These are phyloP conservation scores for Philereme vetulata DNA, from an alignment of 2,888 invertebrate species.

Conservation along the genomic window DNA sequence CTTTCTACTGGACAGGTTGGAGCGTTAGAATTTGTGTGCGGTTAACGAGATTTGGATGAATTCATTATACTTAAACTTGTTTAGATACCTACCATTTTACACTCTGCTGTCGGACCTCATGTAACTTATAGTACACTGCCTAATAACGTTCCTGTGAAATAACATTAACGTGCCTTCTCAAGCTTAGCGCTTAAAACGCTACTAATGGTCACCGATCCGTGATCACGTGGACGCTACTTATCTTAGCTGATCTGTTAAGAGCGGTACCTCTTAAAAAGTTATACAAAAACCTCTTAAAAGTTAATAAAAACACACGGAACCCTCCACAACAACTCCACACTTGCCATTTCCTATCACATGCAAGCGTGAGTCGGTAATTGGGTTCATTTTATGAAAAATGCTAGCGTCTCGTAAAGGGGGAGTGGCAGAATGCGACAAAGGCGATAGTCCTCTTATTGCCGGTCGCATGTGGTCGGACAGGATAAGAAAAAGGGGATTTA, in stretches of 20 bases:
- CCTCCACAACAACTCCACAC: not conserved
- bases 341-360: constrained; percentile 1
- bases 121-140: no score
- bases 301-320: constrained; percentile 8
- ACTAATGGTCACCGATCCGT: no score
- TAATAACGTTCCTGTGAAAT: no score
- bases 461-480: constrained; percentile 8
- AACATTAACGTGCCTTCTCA: no score
- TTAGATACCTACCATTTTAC: not conserved
- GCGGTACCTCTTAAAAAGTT: no score
- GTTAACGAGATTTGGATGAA: not conserved
- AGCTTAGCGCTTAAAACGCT: no score
- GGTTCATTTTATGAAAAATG: constrained; percentile 52
- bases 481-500: constrained; percentile 12
- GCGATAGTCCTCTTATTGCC: constrained; percentile 19
- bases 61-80: not conserved
- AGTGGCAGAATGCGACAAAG: constrained; percentile 19
- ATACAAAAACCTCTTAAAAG: no score
- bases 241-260: no score
- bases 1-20: constrained; percentile 10
- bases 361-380: constrained; percentile 45
- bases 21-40: not conserved
- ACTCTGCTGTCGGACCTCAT: no score
- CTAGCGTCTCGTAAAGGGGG: constrained; percentile 21
- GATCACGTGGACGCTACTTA: no score